These are phyloP conservation scores for Conomelus anceps DNA, from an alignment of 2,888 invertebrate genomes.

Conservation along the genomic window DNA sequence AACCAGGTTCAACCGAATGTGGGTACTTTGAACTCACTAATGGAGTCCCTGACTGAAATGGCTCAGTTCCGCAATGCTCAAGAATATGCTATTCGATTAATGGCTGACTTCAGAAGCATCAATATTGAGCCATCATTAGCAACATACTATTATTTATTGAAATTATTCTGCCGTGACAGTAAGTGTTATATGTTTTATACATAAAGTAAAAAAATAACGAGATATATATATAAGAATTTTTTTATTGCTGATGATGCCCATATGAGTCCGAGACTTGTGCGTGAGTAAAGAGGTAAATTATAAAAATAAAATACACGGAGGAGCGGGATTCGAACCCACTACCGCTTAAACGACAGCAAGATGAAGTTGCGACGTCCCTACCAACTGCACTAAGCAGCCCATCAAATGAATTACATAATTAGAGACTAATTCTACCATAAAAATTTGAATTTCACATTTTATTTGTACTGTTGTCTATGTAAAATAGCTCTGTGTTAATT, in stretches of 20 bases:
- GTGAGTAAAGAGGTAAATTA: too few relatives aligned
- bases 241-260: too few relatives aligned
- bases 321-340: too few relatives aligned
- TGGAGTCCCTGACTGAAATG: conserved; percentile 49
- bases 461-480: not conserved
- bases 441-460: not conserved
- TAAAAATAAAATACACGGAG: too few relatives aligned
- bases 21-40: conserved; percentile 57
- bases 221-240: too few relatives aligned
- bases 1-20: conserved; percentile 56
- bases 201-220: not conserved
- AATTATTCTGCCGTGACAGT: conserved; percentile 64
- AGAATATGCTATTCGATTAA: conserved; percentile 45
- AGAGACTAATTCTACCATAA: too few relatives aligned
- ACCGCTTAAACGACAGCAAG: too few relatives aligned
- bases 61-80: conserved; percentile 43
- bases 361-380: too few relatives aligned
- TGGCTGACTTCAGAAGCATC: conserved; percentile 58
- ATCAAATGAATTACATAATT: too few relatives aligned
- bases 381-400: too few relatives aligned
- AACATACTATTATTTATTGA: conserved; percentile 65
- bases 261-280: too few relatives aligned
- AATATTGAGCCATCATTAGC: conserved; percentile 68
- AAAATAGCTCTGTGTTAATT: not conserved
- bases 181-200: conserved; percentile 39